phyloP scores from a whole-genome alignment of 2,797 vertebrate genomes.

The Pipistrellus kuhlii region DNA sequence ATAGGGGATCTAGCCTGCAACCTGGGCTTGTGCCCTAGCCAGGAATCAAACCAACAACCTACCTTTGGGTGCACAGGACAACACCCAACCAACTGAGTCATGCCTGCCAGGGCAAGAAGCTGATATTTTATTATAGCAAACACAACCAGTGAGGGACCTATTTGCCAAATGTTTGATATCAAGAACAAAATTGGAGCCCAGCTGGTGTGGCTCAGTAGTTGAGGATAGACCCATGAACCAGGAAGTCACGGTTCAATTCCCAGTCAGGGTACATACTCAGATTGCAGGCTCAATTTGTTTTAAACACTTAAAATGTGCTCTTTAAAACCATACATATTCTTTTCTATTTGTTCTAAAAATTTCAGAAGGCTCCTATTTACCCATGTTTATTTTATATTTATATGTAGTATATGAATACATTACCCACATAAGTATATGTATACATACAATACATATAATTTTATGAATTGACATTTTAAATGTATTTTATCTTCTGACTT shows the following conservation, averaged over 20 bases:
- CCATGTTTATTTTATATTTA: not conserved
- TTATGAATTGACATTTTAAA: not conserved
- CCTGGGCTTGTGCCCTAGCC: not conserved
- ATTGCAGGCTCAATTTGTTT: not conserved
- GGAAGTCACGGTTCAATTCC: no score
- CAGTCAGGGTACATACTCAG: no score
- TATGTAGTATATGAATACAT: not conserved
- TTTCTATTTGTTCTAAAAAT: constrained; percentile 15
- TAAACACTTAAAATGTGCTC: not conserved
- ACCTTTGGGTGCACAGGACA: not conserved
- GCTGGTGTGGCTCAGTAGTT: no score
- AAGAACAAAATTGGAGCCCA: not conserved
- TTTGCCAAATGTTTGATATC: constrained; percentile 14
- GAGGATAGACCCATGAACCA: no score
- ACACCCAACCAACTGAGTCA: not conserved
- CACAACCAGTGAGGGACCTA: not conserved
- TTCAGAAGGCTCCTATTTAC: not conserved
- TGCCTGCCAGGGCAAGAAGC: not conserved
- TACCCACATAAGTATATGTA: not conserved
- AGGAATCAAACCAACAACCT: not conserved
- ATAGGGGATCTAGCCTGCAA: not conserved
- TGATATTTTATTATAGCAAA: constrained; percentile 3
- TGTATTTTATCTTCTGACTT: not conserved
- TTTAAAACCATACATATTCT: not conserved
- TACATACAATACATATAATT: not conserved